Conservation (phyloP, 2,888 invertebrate species). For the Neoscelio sp. region DNA sequence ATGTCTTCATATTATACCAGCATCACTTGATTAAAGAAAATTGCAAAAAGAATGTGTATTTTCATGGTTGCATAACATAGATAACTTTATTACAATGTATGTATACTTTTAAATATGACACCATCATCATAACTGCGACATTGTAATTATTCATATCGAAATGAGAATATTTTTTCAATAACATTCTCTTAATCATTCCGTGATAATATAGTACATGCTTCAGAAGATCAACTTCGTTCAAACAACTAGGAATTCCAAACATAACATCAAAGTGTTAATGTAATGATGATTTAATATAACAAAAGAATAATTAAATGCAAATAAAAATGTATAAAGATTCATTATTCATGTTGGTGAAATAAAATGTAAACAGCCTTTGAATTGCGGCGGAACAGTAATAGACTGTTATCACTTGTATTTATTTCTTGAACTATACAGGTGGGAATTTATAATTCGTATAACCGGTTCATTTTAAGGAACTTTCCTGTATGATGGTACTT, state of each 20-base stretch:
- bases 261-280: too few species aligned
- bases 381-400: constrained; percentile 7
- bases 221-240: too few species aligned
- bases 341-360: constrained; percentile 24
- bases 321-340: background rate
- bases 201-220: background rate
- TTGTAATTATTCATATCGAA: constrained; percentile 2
- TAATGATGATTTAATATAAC: background rate
- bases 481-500: constrained; percentile 16
- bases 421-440: constrained; percentile 15
- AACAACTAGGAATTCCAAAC: too few species aligned
- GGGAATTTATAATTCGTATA: constrained; percentile 32
- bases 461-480: constrained; percentile 45
- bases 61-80: constrained; percentile 11
- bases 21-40: background rate
- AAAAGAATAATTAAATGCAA: background rate
- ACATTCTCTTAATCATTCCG: background rate
- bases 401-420: constrained; percentile 16
- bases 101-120: background rate
- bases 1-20: constrained; percentile 13
- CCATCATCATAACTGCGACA: constrained; percentile 9
- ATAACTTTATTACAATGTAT: constrained; percentile 23
- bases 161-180: constrained; percentile 7
- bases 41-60: background rate
- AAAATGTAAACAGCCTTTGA: constrained; percentile 16